Evolutionary conservation across 2,113 vertebrate genomes (phyloP).

Genomic region (Sapayoa aenigma): DNA sequence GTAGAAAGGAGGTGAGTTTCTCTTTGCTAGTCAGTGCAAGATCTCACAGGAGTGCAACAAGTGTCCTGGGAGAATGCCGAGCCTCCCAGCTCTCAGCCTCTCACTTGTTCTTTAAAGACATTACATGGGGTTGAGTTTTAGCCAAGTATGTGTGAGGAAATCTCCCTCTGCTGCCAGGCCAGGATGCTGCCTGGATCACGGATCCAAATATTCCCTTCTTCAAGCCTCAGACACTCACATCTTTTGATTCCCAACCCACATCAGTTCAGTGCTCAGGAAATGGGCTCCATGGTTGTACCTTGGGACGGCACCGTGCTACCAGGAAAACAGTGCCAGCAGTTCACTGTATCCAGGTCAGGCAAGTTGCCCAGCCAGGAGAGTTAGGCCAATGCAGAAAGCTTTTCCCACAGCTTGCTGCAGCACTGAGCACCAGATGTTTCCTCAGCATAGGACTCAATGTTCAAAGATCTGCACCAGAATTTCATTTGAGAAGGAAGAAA

Average conservation of each 20-base stretch:
- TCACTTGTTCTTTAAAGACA: slow-evolving; percentile 21
- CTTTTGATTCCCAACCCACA: neutral
- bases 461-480: neutral
- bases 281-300: neutral
- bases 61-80: neutral
- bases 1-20: neutral
- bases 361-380: neutral
- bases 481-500: neutral
- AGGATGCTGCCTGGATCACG: slow-evolving; percentile 2
- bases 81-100: neutral
- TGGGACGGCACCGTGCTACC: neutral
- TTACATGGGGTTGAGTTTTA: slow-evolving; percentile 21
- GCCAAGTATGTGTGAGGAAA: slow-evolving; percentile 52
- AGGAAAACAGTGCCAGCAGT: neutral
- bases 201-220: neutral
- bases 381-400: neutral
- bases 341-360: neutral
- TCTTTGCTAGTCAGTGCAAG: neutral
- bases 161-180: slow-evolving; percentile 44
- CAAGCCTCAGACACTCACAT: neutral
- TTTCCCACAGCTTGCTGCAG: neutral
- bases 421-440: slow-evolving; percentile 4
- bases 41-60: neutral
- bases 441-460: neutral
- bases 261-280: neutral